phyloP scores from a whole-genome alignment of 2,113 vertebrate species.

The Ascaphus truei region DNA sequence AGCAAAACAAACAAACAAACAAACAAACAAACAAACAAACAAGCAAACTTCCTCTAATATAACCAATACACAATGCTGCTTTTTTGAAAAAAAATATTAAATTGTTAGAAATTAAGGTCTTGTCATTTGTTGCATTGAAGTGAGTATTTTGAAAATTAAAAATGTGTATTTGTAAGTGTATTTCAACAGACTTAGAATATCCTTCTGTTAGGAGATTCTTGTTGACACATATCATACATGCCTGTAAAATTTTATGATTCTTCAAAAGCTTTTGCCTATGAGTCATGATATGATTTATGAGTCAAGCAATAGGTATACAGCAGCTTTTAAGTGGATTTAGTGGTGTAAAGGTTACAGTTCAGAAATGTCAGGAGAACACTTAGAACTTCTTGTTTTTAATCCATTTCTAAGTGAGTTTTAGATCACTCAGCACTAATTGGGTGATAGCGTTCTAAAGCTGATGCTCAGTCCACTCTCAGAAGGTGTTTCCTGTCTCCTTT shows the following conservation, averaged over 20 bases:
- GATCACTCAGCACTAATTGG: conserved; percentile 8
- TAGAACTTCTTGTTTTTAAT: conserved; percentile 10
- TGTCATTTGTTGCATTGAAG: too few relatives aligned
- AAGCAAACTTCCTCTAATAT: too few relatives aligned
- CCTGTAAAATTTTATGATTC: background rate
- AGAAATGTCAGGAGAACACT: background rate
- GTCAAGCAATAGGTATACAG: background rate
- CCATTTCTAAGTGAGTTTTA: conserved; percentile 7
- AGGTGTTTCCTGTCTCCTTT: background rate
- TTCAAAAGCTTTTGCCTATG: background rate
- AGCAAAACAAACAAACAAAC: too few relatives aligned
- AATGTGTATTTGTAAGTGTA: too few relatives aligned
- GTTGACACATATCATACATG: background rate
- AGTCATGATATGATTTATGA: background rate
- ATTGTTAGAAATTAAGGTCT: too few relatives aligned
- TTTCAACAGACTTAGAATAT: too few relatives aligned
- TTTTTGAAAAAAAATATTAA: too few relatives aligned
- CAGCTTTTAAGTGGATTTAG: background rate
- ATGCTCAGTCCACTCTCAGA: background rate
- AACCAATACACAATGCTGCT: too few relatives aligned
- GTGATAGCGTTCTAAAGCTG: background rate
- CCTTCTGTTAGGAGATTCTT: background rate
- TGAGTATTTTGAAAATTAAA: too few relatives aligned
- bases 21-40: too few relatives aligned
- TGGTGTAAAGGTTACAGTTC: conserved; percentile 3